Evolutionary conservation across 2,113 vertebrate genomes (phyloP), one percentile per base, ranked within the genome.

Genomic region (Centropristis striata): DNA sequence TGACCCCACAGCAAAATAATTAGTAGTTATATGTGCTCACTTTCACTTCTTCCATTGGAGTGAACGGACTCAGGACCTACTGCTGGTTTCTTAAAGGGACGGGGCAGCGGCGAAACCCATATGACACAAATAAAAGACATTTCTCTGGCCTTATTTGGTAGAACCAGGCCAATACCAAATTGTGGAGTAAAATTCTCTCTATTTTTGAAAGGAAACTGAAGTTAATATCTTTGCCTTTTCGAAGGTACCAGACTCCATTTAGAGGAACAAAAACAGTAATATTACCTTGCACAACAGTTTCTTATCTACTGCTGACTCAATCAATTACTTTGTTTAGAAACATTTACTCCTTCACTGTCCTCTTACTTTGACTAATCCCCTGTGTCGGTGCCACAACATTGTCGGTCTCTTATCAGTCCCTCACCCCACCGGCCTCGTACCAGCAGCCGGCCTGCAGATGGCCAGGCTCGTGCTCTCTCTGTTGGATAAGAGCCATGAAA

Each of bases 401-500:
- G 20, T 39, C 4, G 8, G 8, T 10, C 32, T 53, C 37, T 23
- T 53, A 23, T 39, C 25, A 20, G 25, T 68, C 32, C 23, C 13
- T 70, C 28, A 21, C 7, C 53, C 46, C n/a, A 1, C 7, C 25
- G 1, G 44, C 14, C 61, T 46, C 1, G 42, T 37, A 12, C 41
- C 61, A 51, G 71, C n/a, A 25, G 75, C 37, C 73, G 41, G 71
- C 57, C 61, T 78, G 46, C 80, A 89, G 86, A 36, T 64, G 67
- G 79, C 42, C 28, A 23, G 46, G 44, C 50, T 65, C 8, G 10
- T 57, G 74, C 44, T 21, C 46, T 23, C 47, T n/a, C 50, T 28
- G 82, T 85, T 70, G 46, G 75, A 41, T 84, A 58, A 83, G 42
- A 55, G 57, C 58, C 28, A 37, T 39, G n/a, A 75, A 83, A 84